These are phyloP conservation scores for Pygoscelis adeliae DNA, from an alignment of 2,113 vertebrate species.

Conservation along the genomic window DNA sequence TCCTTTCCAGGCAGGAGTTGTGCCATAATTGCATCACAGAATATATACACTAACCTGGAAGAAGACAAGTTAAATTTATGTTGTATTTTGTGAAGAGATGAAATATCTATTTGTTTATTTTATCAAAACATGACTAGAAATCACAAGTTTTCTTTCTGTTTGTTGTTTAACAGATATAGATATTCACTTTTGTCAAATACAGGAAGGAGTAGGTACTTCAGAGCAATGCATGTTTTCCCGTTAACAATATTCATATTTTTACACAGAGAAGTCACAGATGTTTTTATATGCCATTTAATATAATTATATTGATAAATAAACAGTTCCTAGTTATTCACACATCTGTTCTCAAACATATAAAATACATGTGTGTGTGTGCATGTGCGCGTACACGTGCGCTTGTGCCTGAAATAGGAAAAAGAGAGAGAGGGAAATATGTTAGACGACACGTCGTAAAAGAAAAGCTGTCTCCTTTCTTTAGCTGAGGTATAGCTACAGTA, in stretches of 20 bases:
- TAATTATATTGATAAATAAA: not conserved
- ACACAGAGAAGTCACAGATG: not conserved
- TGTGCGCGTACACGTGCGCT: rapidly evolving
- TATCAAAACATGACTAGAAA: not conserved
- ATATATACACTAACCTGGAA: not conserved
- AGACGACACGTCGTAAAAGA: not conserved
- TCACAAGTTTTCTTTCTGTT: not conserved
- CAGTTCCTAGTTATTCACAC: not conserved
- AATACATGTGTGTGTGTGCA: not conserved
- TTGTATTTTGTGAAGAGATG: not conserved
- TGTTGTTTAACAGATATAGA: not conserved
- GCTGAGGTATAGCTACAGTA: not conserved
- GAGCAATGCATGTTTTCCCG: not conserved
- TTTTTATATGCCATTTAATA: not conserved
- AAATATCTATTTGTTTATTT: not conserved
- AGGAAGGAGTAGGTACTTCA: not conserved
- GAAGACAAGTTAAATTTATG: not conserved
- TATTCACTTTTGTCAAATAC: not conserved
- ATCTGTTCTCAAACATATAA: not conserved
- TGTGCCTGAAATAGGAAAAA: not conserved
- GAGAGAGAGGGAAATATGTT: not conserved
- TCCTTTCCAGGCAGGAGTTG: not conserved
- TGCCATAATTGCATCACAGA: not conserved
- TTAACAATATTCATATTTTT: not conserved
- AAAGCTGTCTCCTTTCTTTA: not conserved